Evolutionary conservation across 35 echinoderm and acorn worm species (phyloP), one percentile per base, ranked within the genome.

Genomic region (Diadema setosum): DNA sequence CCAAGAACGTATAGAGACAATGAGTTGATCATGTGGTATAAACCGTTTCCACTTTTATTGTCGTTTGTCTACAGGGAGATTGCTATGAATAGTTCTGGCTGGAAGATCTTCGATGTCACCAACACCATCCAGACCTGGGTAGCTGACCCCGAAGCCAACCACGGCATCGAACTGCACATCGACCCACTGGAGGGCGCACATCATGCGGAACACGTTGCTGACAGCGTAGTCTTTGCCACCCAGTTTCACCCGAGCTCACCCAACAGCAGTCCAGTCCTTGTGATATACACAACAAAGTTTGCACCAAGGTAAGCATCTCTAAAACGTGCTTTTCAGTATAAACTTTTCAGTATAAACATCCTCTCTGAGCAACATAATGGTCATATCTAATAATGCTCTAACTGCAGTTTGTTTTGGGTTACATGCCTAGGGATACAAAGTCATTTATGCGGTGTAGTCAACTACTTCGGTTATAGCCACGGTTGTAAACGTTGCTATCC

Each of bases 71-170:
- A 88, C 64, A 96, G 96, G 70, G 17, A 95, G 74, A 25, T 99
- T 48, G 20, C 89, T 35, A 55, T 95, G 7, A 83, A 94, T 55
- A 25, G 52, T n/a, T 87, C 75, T 26, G 96, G 96, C 8, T 99
- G 93, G 92, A 99, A 89, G 31, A 70, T 92, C 63, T 99, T 99
- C 58, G 96, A 99, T 67, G 87, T 94, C 42, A 99, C 96, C 30
- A 43, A 52, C 4, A 84, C 93, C 31, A 46, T 99, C 18, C 52
- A 82, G 6, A 76, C 73, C 23, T 99, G 96, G 96, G 44, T 91
- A 6, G 58, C 31, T 29, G 80, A 87, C 37, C 92, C 92, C 16
- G 49, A 86, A 12, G 75, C 26, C 26, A 86, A 85, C 45, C 50
- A 86, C 5, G 89, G 83, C 49, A 70, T 98, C 2, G 85, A 91